Conservation (phyloP, 2,888 invertebrate species). For the Drosophila infuscata region DNA sequence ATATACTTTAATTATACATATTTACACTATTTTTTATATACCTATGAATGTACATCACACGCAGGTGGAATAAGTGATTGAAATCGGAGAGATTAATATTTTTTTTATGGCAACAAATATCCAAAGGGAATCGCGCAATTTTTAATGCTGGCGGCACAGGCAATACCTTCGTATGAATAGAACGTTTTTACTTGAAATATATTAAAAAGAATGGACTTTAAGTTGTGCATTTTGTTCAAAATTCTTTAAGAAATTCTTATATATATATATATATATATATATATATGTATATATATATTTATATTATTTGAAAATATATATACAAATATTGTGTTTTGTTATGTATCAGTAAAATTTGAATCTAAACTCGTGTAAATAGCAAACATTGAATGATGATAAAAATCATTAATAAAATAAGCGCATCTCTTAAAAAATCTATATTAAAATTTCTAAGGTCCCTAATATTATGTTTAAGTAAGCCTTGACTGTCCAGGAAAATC, state of each 20-base stretch:
- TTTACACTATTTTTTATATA: slow-evolving; percentile 48
- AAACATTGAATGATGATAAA: slow-evolving; percentile 60
- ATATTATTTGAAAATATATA: slow-evolving; percentile 38
- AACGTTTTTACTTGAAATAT: slow-evolving; percentile 40
- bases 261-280: slow-evolving; percentile 45
- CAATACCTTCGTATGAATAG: slow-evolving; percentile 24
- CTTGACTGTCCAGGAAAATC: neutral
- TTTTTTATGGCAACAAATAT: slow-evolving; percentile 27
- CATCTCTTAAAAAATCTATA: slow-evolving; percentile 56
- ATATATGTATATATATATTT: slow-evolving; percentile 47
- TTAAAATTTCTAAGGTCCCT: slow-evolving; percentile 8
- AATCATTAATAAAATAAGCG: slow-evolving; percentile 71
- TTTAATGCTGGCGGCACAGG: slow-evolving; percentile 39
- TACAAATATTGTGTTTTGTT: slow-evolving; percentile 69
- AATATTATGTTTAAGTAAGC: neutral
- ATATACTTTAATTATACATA: slow-evolving; percentile 37
- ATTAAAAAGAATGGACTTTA: slow-evolving; percentile 34
- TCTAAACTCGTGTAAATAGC: slow-evolving; percentile 74
- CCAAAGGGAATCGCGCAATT: slow-evolving; percentile 22
- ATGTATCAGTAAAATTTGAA: slow-evolving; percentile 70
- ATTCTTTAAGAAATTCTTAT: slow-evolving; percentile 49
- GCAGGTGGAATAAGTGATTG: slow-evolving; percentile 35
- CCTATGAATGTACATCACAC: slow-evolving; percentile 40
- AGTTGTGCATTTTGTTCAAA: slow-evolving; percentile 53
- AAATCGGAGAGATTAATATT: slow-evolving; percentile 4